Base-by-base conservation (phyloP, 1,140 invertebrate species). In the Drosophila guanche region DNA sequence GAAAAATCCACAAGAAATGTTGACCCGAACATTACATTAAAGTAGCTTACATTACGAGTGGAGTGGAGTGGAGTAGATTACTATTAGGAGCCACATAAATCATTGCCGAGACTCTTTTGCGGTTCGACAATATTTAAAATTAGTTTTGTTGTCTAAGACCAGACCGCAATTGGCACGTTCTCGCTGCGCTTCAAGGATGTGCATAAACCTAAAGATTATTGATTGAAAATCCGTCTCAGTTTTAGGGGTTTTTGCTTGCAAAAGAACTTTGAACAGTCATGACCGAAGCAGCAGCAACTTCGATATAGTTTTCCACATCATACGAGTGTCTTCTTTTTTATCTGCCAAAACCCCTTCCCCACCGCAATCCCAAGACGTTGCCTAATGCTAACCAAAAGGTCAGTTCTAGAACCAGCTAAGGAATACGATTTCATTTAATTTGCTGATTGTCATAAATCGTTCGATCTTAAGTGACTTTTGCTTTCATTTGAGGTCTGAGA, bases 141-240 rank as follows among this genome's bases (percentile, higher is more conserved):
- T 76, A 66, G 57, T 65, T 65, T 79, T 76, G 54, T 76, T 33
- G 48, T 55, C 74, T 74, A 69, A 41, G 59, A 78, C 48, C 48
- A 73, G 60, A 85, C 81, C 81, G 68, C 81, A 85, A 85, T 86
- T 88, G 81, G 81, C 81, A 85, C 81, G 81, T 85, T 85, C 81
- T 85, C 83, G 33, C 48, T 55, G 59, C 66, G 61, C 58, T 70
- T 86, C 81, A 85, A 88, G 81, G 81, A 67, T 80, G 61, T 51
- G 56, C 65, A 50, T 52, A 14, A 37, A 42, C 45, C 40, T 46
- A 61, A 40, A 63, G 59, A 75, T 68, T 59, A 54, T 8, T 29
- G 57, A 51, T 52, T 59, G 22, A 63, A 62, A 55, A 67, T n/a
- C 22, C 46, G 47, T 58, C 48, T 55, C 16, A 61, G 45, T 27